Evolutionary conservation across 2,888 invertebrate genomes (phyloP), one percentile per base, ranked within the genome.

Genomic region (Achlya flavicornis): DNA sequence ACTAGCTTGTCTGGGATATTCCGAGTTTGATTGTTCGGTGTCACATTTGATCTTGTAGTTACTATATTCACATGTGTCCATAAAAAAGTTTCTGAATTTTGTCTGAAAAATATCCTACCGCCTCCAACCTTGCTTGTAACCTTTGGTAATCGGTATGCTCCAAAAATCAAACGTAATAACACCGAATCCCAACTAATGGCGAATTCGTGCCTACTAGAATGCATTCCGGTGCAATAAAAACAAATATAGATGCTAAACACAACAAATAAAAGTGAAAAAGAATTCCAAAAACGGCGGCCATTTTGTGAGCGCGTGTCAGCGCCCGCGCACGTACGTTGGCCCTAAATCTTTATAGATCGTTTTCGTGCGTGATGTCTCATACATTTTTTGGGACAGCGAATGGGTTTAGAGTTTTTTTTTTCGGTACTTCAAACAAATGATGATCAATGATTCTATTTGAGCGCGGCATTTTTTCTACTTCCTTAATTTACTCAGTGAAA

Each of bases 291-390:
- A 76, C 72, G 63, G 69, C 85, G 78, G 86, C 88, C 85, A 84
- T 84, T 63, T 81, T 80, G 73, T 73, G 75, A 70, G 66, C 64
- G 67, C 62, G 74, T 58, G 67, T 64, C 68, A 64, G 74, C 84
- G 84, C 77, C 75, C 74, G 82, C 89, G 89, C 91, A 90, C 91
- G 89, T 88, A 74, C 82, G 69, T 66, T 66, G 74, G 73, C 78
- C 78, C 75, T 82, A 90, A 91, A 91, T 89, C 91, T 85, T 91
- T 85, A 93, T 87, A 88, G 92, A 93, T 93, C 88, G 91, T 73
- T 92, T 93, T 91, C 77, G 91, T 92, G 90, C 93, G 93, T 93
- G 93, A 90, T 81, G 73, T 81, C 81, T 65, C 68, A 65, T 67
- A 66, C 64, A 74, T 80, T 83, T 85, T 79, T 76, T 67, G 53